Evolutionary conservation across 2,888 invertebrate genomes (phyloP).

Genomic region (Ceratothoa steindachneri): DNA sequence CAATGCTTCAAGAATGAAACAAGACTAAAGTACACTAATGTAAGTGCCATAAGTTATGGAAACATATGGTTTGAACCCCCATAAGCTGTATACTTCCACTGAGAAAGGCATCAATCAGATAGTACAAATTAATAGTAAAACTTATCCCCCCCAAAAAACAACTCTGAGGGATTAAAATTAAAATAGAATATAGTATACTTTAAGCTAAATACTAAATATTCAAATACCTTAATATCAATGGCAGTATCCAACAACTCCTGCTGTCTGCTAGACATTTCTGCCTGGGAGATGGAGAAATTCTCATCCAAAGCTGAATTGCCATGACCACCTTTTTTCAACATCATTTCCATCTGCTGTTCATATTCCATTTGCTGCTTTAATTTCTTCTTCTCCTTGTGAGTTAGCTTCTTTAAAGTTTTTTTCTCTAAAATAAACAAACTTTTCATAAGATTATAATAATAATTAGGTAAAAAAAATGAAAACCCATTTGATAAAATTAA

Average conservation of each 20-base stretch:
- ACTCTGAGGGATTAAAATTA: no score
- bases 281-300: slow-evolving; percentile 92
- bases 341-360: slow-evolving; percentile 76
- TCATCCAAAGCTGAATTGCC: slow-evolving; percentile 84
- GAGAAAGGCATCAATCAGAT: no score
- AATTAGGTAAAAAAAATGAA: background rate
- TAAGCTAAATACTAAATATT: no score
- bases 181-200: no score
- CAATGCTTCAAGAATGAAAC: no score
- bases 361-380: slow-evolving; percentile 77
- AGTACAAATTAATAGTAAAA: no score
- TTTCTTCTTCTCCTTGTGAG: slow-evolving; percentile 88
- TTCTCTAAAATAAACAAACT: slow-evolving; percentile 19
- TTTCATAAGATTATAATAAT: background rate
- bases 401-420: slow-evolving; percentile 63
- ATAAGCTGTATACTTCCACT: no score
- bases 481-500: slow-evolving; percentile 25
- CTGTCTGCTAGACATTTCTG: slow-evolving; percentile 62
- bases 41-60: no score
- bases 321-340: slow-evolving; percentile 81
- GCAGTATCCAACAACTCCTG: slow-evolving; percentile 82
- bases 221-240: slow-evolving; percentile 96
- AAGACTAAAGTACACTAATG: no score
- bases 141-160: no score
- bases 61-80: no score